Conservation (phyloP, 1,140 invertebrate genomes). For the Drosophila lini region DNA sequence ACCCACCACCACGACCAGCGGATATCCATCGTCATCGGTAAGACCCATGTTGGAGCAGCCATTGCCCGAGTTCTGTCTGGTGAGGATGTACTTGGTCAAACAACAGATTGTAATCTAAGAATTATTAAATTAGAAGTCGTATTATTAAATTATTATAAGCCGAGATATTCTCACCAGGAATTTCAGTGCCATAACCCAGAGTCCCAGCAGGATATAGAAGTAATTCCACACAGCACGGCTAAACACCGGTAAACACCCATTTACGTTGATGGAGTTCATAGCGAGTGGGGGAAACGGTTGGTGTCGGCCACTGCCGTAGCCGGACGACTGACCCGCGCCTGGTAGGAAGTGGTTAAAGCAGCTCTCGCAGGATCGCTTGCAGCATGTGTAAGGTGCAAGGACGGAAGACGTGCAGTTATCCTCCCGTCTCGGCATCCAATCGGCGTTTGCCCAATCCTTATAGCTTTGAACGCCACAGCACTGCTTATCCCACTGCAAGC, state of each 20-base stretch:
- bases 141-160: too few species aligned
- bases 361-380: slow-evolving; percentile 35
- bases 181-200: slow-evolving; percentile 55
- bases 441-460: slow-evolving; percentile 77
- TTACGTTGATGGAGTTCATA: slow-evolving; percentile 57
- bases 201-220: slow-evolving; percentile 55
- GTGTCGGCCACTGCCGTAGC: neutral
- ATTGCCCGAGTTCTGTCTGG: slow-evolving; percentile 56
- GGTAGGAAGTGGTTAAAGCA: slow-evolving; percentile 38
- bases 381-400: slow-evolving; percentile 72
- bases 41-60: slow-evolving; percentile 49
- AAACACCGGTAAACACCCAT: slow-evolving; percentile 63
- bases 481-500: slow-evolving; percentile 65
- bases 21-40: slow-evolving; percentile 65
- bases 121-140: too few species aligned
- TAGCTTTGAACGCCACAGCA: slow-evolving; percentile 77
- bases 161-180: slow-evolving; percentile 56
- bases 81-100: slow-evolving; percentile 64
- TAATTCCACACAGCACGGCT: slow-evolving; percentile 38
- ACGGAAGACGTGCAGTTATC: slow-evolving; percentile 13
- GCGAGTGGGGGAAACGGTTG: slow-evolving; percentile 45
- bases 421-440: slow-evolving; percentile 68
- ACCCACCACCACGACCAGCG: slow-evolving; percentile 67
- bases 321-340: neutral
- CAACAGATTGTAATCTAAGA: slow-evolving; percentile 67